A percentile compares a stretch with the other conserved stretches of the same genome.
Evolutionary conservation across 2,797 vertebrate species (phyloP).

Genomic region (Tinamus major): DNA sequence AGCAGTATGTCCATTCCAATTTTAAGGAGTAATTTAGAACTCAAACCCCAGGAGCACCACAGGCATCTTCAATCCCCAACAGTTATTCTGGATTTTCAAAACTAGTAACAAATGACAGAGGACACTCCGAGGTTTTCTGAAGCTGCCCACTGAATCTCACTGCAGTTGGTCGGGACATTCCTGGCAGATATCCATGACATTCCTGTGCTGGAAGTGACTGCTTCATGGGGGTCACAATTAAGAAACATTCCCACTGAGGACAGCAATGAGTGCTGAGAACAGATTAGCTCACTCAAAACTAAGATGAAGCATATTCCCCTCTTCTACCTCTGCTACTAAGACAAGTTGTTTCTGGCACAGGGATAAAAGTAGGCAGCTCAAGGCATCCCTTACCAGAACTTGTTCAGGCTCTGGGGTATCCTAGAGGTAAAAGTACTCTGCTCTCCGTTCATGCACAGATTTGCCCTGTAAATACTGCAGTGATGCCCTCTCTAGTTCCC

Average conservation of each 20-base stretch:
- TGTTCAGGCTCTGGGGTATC: not conserved
- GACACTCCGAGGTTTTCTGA: not conserved
- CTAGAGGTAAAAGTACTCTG: not conserved
- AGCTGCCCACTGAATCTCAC: not conserved
- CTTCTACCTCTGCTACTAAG: not conserved
- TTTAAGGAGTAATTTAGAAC: not conserved
- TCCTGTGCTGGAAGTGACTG: not conserved
- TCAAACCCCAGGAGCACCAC: not conserved
- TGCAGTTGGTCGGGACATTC: not conserved
- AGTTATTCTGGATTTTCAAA: not conserved
- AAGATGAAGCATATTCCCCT: not conserved
- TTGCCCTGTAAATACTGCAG: not conserved
- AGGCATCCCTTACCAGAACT: not conserved
- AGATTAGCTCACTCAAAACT: accelerated
- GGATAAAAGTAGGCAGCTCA: not conserved
- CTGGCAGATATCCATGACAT: too few relatives aligned
- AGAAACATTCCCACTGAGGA: not conserved
- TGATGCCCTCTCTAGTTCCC: not conserved
- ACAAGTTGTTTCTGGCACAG: not conserved
- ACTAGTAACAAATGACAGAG: not conserved
- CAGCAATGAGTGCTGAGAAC: not conserved
- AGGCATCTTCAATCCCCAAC: not conserved
- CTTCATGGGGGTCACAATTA: not conserved
- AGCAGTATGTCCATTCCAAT: not conserved
- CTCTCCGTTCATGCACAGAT: not conserved